A percentile compares a stretch with the other conserved stretches of the same genome.
Evolutionary conservation across 2,113 vertebrate species (phyloP).

Genomic region (Malurus cyaneus): DNA sequence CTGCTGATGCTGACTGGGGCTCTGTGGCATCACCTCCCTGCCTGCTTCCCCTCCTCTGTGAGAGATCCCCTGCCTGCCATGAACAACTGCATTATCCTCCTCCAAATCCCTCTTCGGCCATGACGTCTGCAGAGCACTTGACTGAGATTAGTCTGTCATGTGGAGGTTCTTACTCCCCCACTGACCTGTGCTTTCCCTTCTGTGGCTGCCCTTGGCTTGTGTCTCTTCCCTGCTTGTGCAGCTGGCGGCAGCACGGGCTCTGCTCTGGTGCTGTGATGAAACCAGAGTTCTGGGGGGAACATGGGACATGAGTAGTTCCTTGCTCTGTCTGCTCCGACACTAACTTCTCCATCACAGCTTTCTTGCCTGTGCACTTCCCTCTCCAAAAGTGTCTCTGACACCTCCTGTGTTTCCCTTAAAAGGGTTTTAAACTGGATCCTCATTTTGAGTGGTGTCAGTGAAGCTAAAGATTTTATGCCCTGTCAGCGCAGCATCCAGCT

Average conservation of each 20-base stretch:
- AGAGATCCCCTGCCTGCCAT: not conserved
- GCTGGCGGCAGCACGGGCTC: not conserved
- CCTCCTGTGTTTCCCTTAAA: not conserved
- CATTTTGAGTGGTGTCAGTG: not conserved
- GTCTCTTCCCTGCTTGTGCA: not conserved
- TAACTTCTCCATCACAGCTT: not conserved
- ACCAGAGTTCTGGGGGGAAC: not conserved
- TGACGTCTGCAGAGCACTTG: constrained; percentile 43
- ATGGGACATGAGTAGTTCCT: rapidly evolving
- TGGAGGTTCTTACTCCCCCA: constrained; percentile 7
- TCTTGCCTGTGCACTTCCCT: not conserved
- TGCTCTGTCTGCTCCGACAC: not conserved
- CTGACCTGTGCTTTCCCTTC: constrained; percentile 12
- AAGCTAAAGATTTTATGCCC: not conserved
- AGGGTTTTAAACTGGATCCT: not conserved
- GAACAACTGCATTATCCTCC: constrained; percentile 12
- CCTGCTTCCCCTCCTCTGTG: not conserved
- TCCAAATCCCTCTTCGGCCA: constrained; percentile 22
- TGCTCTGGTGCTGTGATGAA: not conserved
- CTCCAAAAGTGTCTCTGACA: not conserved
- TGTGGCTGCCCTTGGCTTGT: not conserved
- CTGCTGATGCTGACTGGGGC: rapidly evolving
- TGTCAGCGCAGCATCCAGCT: not conserved
- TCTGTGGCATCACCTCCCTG: not conserved
- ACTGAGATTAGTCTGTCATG: constrained; percentile 48